These are phyloP conservation scores for Micronycteris hirsuta DNA, from an alignment of 2,113 vertebrate genomes.

Conservation along the genomic window DNA sequence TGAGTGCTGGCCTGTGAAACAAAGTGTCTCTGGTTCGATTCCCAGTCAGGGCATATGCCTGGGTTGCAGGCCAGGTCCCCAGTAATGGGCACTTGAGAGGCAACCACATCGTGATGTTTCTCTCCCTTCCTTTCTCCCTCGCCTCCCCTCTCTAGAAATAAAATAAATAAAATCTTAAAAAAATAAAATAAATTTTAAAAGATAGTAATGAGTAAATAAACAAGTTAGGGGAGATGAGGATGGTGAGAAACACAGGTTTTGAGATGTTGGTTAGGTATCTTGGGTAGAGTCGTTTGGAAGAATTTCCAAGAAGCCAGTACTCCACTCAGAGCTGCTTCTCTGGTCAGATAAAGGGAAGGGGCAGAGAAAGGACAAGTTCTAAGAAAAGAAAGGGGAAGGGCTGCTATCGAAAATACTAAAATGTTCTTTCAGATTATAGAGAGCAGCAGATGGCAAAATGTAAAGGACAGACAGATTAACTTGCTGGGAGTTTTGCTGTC, in stretches of 20 bases:
- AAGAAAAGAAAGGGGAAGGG: not conserved
- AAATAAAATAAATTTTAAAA: not conserved
- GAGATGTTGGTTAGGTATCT: not conserved
- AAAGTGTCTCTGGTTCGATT: too few species aligned
- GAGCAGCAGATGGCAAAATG: slow-evolving; percentile 12
- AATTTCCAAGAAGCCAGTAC: not conserved
- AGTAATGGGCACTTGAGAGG: too few species aligned
- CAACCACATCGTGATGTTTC: too few species aligned
- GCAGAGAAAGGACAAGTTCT: not conserved
- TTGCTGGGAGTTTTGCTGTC: slow-evolving; percentile 20
- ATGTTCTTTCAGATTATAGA: not conserved
- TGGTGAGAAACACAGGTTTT: not conserved
- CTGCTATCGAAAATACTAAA: not conserved
- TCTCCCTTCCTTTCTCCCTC: too few species aligned
- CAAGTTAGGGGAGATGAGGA: not conserved
- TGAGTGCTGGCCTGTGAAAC: too few species aligned
- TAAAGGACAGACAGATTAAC: slow-evolving; percentile 32
- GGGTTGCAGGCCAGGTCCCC: too few species aligned
- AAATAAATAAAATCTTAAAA: too few species aligned
- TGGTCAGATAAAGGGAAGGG: not conserved
- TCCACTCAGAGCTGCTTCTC: not conserved
- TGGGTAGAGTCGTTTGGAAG: not conserved
- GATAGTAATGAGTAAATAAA: not conserved
- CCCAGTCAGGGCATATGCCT: too few species aligned
- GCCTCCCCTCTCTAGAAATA: too few species aligned